These are phyloP conservation scores for Taurulus bubalis DNA, from an alignment of 2,113 vertebrate genomes.

Conservation along the genomic window DNA sequence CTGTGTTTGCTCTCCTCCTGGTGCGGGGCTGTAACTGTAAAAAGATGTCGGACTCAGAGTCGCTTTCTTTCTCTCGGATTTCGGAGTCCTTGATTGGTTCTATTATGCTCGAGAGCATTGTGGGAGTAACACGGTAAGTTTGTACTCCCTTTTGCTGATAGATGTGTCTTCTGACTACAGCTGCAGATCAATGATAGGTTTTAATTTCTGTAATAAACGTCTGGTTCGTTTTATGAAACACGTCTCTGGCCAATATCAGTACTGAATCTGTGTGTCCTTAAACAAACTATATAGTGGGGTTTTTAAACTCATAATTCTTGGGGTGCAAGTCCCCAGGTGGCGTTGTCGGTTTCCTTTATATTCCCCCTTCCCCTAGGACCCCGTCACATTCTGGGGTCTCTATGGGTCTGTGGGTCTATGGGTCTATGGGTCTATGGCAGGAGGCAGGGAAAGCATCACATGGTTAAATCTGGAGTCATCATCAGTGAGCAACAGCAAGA, in stretches of 20 bases:
- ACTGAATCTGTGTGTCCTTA: too few species aligned
- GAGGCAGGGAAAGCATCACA: background rate
- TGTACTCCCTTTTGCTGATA: background rate
- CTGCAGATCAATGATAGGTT: slow-evolving; percentile 3
- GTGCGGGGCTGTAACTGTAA: slow-evolving; percentile 6
- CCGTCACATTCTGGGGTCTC: too few species aligned
- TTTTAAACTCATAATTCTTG: too few species aligned
- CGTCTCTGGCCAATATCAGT: too few species aligned
- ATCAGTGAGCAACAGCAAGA: background rate
- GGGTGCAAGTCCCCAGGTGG: too few species aligned
- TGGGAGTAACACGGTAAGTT: background rate
- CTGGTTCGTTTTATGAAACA: too few species aligned
- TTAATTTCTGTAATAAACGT: too few species aligned
- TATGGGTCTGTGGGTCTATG: too few species aligned
- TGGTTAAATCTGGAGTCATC: background rate
- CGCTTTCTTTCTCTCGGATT: background rate
- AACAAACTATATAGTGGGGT: too few species aligned
- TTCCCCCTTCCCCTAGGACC: too few species aligned
- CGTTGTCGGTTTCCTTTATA: too few species aligned
- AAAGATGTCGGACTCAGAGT: background rate
- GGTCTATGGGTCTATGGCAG: background rate
- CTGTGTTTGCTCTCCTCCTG: slow-evolving; percentile 35
- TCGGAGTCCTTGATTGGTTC: background rate
- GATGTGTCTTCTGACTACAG: background rate
- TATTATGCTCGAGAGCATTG: background rate